Base-by-base conservation (phyloP, 2,113 vertebrate genomes). In the Lagopus leucura region DNA sequence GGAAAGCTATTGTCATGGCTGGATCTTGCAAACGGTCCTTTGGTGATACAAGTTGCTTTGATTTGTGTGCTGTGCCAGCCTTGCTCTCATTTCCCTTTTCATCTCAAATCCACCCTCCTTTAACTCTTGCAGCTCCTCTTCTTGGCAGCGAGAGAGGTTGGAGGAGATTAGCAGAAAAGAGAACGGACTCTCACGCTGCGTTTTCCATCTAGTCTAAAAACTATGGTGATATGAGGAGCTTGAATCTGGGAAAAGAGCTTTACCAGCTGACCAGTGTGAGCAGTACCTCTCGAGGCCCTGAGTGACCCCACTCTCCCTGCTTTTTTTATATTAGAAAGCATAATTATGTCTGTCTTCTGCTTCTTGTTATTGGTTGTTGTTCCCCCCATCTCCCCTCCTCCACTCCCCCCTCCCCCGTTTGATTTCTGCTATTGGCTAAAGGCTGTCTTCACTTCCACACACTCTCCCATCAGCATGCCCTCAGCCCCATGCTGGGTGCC, bases 41-140 rank as follows among this genome's bases (percentile, higher is more conserved):
- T n/a, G 25, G 85, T 89, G 89, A 90, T 84, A 90, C 52, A 93
- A 92, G 66, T 75, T 84, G 60, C 81, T 96, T 95, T 94, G 90
- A 94, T 96, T 96, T 94, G 82, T 80, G 76, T 65, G 19, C 42
- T 95, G 17, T 58, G 38, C 36, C 75, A 82, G 61, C 34, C 25
- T 70, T 47, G 38, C 14, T 75, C 54, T 81, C 40, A 86, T 71
- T 92, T 70, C 55, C 30, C 45, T 52, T 82, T 94, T 89, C 61
- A 70, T 86, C 91, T 95, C 63, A 88, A 92, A 75, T 89, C 71
- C 43, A 63, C 38, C n/a, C 47, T 20, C 21, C 16, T 19, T 93
- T 95, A 91, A 88, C 85, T 89, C 91, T 71, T 73, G 47, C 38
- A 43, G 30, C 70, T 90, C 72, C 63, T 1, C 17, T 22, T 6